Conservation (phyloP, 2,888 invertebrate genomes). For the Cetonia aurata region DNA sequence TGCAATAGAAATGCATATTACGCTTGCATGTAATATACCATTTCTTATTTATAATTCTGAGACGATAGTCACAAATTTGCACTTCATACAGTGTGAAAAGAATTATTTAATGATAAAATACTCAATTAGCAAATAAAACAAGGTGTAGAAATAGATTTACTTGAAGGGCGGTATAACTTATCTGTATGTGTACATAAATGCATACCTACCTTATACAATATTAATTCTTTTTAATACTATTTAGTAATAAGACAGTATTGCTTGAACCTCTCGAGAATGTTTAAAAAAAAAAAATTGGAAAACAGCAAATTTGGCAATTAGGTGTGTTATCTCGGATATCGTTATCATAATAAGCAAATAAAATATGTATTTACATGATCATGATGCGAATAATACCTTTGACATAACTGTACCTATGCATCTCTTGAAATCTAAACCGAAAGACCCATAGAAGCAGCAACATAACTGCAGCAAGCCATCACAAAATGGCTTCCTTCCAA, state of each 20-base stretch:
- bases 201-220: neutral
- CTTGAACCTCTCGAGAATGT: no score
- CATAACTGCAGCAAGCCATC: slow-evolving; percentile 52
- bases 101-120: no score
- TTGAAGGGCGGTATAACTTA: neutral
- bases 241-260: neutral
- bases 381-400: slow-evolving; percentile 24
- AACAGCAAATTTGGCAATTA: no score
- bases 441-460: slow-evolving; percentile 31
- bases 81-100: no score
- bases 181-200: neutral
- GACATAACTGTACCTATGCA: slow-evolving; percentile 23
- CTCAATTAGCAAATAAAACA: no score
- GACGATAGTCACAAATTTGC: no score
- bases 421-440: slow-evolving; percentile 26
- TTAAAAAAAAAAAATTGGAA: no score
- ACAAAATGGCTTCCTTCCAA: slow-evolving; percentile 65
- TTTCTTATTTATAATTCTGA: no score
- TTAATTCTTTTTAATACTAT: neutral
- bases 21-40: no score
- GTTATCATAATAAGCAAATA: neutral
- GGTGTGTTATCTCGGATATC: no score
- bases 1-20: no score
- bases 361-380: neutral
- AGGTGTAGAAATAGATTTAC: neutral